A percentile compares a stretch with the other conserved stretches of the same genome.
phyloP scores from a whole-genome alignment of 2,888 invertebrate genomes.

The Sminthurinus aureus region DNA sequence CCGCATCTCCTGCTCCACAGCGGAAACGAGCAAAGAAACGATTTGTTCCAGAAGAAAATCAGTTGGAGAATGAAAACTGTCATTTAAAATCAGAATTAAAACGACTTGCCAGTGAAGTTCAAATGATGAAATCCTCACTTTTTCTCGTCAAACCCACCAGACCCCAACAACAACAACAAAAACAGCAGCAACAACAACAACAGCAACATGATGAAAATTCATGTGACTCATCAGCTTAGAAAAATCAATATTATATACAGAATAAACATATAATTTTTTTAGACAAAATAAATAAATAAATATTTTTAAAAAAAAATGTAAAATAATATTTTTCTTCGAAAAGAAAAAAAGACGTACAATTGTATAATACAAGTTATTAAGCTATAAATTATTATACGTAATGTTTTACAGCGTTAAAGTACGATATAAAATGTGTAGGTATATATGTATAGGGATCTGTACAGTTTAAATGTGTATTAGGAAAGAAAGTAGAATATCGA shows the following conservation, averaged over 20 bases:
- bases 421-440: no score
- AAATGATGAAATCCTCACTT: conserved; percentile 75
- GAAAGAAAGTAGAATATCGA: no score
- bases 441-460: no score
- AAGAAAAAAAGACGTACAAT: neutral
- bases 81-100: conserved; percentile 86
- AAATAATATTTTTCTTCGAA: neutral
- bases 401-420: neutral
- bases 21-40: conserved; percentile 66
- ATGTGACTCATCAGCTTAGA: conserved; percentile 47
- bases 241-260: no score
- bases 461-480: no score
- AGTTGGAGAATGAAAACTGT: conserved; percentile 64
- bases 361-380: neutral
- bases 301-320: neutral
- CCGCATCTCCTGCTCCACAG: conserved; percentile 54
- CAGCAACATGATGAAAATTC: conserved; percentile 49
- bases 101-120: conserved; percentile 88
- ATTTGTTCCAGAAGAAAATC: conserved; percentile 57
- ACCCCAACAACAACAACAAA: conserved; percentile 1
- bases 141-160: conserved; percentile 53
- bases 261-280: neutral
- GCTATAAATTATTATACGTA: neutral
- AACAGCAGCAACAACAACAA: conserved; percentile 21
- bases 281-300: neutral